Base-by-base conservation (phyloP, 1,140 invertebrate species). In the Scaptomyza hsui region DNA sequence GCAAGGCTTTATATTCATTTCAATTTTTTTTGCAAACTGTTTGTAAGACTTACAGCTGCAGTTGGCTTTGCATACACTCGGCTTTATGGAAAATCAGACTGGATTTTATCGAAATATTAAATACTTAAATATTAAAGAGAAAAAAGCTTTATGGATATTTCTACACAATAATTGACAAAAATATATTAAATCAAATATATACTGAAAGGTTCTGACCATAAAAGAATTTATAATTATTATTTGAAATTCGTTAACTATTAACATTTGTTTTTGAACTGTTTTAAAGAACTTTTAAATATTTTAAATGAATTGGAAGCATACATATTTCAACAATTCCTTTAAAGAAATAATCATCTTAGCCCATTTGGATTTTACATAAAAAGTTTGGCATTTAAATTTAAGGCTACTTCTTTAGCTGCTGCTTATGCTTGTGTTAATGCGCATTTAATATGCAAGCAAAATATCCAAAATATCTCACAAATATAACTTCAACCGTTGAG, bases 361-460 rank as follows among this genome's bases (percentile, higher is more conserved):
- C 71, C 75, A 72, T 82, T 78, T 78, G 35, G 56, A 60, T 65
- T 82, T 82, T 83, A 79, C 74, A 82, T 82, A 82, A 82, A 49
- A 19, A 52, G 39, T 37, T 71, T 56, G 71, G 68, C 48, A 70
- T 80, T 77, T 64, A 85, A 80, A 81, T 77, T 77, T 69, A 42
- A 47, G 63, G 35, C 61, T 24, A 56, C 18, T 80, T 21, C 4
- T 21, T 29, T n/a, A n/a, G 44, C 37, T 15, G 32, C 35, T 55
- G 48, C 59, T 51, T 19, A 39, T 29, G 48, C 32, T 48, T 32
- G 32, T 56, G 53, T 42, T 83, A 85, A 78, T 82, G 75, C 75
- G 59, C 52, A 76, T 73, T 85, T 73, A 76, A 86, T 86, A 76
- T 86, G 77, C 72, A 83, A 85, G 63, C 51, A 76, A 83, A 83